Conservation (phyloP, 2,113 vertebrate species). For the Stomatorhinus ivindoensis region DNA sequence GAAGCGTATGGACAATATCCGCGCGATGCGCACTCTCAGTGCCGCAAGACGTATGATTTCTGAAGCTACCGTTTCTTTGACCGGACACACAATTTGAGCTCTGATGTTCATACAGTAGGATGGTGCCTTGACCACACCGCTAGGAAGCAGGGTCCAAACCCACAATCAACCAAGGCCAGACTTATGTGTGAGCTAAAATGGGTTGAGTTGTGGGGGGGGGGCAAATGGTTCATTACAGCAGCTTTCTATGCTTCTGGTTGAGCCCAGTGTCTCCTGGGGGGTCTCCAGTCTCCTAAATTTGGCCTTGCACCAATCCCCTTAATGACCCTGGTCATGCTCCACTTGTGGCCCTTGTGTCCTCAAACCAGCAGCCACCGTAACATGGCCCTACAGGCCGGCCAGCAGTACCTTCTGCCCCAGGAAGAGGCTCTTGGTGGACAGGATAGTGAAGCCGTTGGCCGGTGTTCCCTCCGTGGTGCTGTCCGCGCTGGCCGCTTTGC, state of each 20-base stretch:
- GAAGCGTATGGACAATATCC: background rate
- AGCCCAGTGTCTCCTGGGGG: background rate
- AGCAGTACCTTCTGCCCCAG: constrained; percentile 91
- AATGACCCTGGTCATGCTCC: background rate
- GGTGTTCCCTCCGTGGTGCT: constrained; percentile 88
- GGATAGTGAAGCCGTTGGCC: constrained; percentile 84
- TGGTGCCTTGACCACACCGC: background rate
- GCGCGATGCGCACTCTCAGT: background rate
- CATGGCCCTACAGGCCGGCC: background rate
- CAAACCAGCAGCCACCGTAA: background rate
- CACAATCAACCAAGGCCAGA: background rate
- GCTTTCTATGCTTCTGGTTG: background rate
- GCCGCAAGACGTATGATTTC: background rate
- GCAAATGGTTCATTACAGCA: background rate
- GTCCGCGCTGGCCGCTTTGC: constrained; percentile 89
- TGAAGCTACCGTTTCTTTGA: background rate
- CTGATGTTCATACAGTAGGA: background rate
- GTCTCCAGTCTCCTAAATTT: background rate
- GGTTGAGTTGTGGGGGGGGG: background rate
- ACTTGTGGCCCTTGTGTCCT: background rate
- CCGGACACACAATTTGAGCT: background rate
- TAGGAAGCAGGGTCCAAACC: background rate
- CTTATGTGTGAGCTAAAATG: background rate
- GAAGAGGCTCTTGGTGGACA: constrained; percentile 96
- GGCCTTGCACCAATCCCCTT: background rate